Evolutionary conservation across 2,888 invertebrate genomes (phyloP).

Genomic region (Hemaris fuciformis): DNA sequence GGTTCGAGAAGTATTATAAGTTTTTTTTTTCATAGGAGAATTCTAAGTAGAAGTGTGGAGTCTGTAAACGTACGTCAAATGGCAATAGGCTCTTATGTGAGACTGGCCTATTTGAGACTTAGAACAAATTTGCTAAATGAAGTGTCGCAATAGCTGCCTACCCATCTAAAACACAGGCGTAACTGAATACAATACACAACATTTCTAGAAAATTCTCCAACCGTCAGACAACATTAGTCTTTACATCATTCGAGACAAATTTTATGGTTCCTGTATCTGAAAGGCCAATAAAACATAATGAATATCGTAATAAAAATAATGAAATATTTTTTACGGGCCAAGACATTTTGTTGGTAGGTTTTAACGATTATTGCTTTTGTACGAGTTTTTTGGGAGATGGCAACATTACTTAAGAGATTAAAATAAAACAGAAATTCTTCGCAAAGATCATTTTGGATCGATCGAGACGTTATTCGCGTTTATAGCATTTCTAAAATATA

Average conservation of each 20-base stretch:
- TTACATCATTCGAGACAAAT: slow-evolving; percentile 3
- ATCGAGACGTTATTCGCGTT: too few relatives aligned
- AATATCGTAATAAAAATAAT: slow-evolving; percentile 14
- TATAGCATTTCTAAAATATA: too few relatives aligned
- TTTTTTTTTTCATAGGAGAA: too few relatives aligned
- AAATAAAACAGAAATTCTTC: not conserved
- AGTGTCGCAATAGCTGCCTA: too few relatives aligned
- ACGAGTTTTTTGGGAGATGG: not conserved
- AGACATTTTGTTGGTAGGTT: not conserved
- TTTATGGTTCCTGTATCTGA: slow-evolving; percentile 14
- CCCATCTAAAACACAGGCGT: too few relatives aligned
- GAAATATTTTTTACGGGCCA: not conserved
- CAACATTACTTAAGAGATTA: not conserved
- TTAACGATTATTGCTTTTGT: not conserved
- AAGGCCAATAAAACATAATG: slow-evolving; percentile 19
- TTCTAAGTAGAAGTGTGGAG: too few relatives aligned
- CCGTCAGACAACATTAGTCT: not conserved
- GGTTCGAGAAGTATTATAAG: too few relatives aligned
- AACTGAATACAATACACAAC: not conserved
- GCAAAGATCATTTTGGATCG: not conserved
- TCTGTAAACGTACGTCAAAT: too few relatives aligned
- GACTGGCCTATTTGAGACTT: too few relatives aligned
- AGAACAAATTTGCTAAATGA: too few relatives aligned
- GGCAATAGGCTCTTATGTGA: too few relatives aligned
- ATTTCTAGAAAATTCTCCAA: not conserved